Percentiles rank a stretch among this genome's conserved stretches.
Evolutionary conservation across 2,113 vertebrate genomes (phyloP).

Genomic region (Oxyura jamaicensis): DNA sequence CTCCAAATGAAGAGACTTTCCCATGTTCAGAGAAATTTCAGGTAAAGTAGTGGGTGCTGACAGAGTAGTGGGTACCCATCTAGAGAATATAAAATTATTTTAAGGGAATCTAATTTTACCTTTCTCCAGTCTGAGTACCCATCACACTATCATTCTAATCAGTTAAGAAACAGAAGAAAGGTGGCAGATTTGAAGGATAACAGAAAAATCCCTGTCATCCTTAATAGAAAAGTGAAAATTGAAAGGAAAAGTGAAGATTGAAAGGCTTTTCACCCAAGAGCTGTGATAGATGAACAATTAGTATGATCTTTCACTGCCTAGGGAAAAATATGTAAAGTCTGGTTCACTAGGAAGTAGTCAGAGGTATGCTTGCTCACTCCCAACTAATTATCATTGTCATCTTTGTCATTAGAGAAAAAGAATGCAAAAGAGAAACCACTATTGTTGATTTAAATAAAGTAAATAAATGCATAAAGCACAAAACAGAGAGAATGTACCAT

Average conservation of each 20-base stretch:
- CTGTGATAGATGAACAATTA: background rate
- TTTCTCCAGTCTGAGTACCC: constrained; percentile 28
- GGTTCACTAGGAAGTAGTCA: background rate
- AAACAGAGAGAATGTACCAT: background rate
- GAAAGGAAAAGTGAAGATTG: background rate
- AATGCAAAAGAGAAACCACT: background rate
- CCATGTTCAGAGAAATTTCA: background rate
- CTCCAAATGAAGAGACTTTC: background rate
- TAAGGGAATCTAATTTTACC: constrained; percentile 27
- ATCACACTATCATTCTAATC: background rate
- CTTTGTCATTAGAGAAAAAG: background rate
- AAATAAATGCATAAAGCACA: background rate
- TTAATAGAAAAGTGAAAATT: background rate
- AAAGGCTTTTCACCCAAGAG: background rate
- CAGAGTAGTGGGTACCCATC: constrained; percentile 2
- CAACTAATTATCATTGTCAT: background rate
- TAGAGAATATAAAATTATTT: constrained; percentile 46
- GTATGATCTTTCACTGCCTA: background rate
- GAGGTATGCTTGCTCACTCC: background rate
- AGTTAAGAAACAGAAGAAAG: constrained; percentile 6
- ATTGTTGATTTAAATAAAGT: background rate
- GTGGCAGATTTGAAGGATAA: background rate
- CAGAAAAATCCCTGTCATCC: background rate
- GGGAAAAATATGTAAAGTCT: background rate
- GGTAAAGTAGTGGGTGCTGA: background rate